Evolutionary conservation across 2,797 vertebrate genomes (phyloP).

Genomic region (Enteromius fasciolatus): DNA sequence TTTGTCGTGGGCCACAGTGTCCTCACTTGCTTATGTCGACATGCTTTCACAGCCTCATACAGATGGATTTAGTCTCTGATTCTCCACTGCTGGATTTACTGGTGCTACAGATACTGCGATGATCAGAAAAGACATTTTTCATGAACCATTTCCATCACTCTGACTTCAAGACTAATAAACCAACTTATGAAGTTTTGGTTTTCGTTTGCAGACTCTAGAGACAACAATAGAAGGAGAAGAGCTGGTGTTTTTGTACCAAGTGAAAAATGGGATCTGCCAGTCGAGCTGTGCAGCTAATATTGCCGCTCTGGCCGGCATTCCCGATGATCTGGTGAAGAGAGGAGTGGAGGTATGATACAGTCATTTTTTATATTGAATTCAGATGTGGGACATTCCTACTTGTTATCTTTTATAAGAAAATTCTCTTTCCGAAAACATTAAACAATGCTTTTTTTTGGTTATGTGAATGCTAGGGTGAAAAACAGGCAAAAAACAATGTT

Average conservation of each 20-base stretch:
- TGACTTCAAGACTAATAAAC: slow-evolving; percentile 7
- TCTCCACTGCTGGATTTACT: slow-evolving; percentile 84
- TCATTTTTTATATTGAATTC: background rate
- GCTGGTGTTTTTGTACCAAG: slow-evolving; percentile 92
- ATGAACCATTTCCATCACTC: background rate
- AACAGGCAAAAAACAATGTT: background rate
- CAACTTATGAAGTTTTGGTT: slow-evolving; percentile 6
- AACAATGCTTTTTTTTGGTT: background rate
- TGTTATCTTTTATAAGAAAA: background rate
- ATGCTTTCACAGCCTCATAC: slow-evolving; percentile 93
- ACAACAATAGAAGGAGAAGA: slow-evolving; percentile 92
- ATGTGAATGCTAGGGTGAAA: background rate
- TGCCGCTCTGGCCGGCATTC: slow-evolving; percentile 89
- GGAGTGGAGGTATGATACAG: slow-evolving; percentile 82
- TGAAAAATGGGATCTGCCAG: slow-evolving; percentile 88
- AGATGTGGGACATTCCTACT: background rate
- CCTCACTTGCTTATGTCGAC: slow-evolving; percentile 91
- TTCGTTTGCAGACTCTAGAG: slow-evolving; percentile 84
- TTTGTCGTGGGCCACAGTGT: slow-evolving; percentile 78
- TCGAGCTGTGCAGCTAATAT: slow-evolving; percentile 93
- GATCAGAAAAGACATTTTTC: background rate
- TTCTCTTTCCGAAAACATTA: background rate
- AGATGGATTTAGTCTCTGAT: slow-evolving; percentile 85
- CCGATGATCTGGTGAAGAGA: slow-evolving; percentile 82
- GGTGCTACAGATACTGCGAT: slow-evolving; percentile 65